phyloP scores from a whole-genome alignment of 37 sponge, comb jelly and placozoan species.

The Crambe crambe region DNA sequence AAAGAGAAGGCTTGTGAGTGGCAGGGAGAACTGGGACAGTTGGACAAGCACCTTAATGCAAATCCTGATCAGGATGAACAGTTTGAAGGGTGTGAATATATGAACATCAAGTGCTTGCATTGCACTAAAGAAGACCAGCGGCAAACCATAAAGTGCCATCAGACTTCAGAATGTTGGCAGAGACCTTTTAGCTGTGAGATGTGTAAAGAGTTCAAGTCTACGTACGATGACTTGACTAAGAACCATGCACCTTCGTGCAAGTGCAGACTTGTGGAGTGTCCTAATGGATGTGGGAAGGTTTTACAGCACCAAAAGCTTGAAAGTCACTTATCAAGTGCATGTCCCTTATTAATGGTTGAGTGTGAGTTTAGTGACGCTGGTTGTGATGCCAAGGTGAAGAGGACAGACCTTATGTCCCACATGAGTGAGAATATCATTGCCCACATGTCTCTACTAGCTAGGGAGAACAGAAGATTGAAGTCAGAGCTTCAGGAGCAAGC shows the following conservation, averaged over 20 bases:
- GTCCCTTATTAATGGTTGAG: slow-evolving; percentile 1
- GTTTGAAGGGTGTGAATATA: slow-evolving; percentile 14
- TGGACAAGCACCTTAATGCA: slow-evolving; percentile 23
- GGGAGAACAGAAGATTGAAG: not conserved
- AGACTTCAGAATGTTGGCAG: not conserved
- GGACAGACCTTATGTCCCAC: not conserved
- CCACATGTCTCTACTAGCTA: not conserved
- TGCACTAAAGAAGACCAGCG: not conserved
- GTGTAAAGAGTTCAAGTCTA: slow-evolving; percentile 17
- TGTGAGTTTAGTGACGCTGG: slow-evolving; percentile 28
- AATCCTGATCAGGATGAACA: not conserved
- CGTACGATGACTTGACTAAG: slow-evolving; percentile 18
- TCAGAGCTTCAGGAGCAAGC: not conserved
- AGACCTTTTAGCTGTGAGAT: slow-evolving; percentile 26
- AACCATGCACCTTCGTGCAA: slow-evolving; percentile 17
- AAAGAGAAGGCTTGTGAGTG: slow-evolving; percentile 20
- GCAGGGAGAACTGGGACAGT: slow-evolving; percentile 18
- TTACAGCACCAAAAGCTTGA: slow-evolving; percentile 17
- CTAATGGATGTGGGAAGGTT: slow-evolving; percentile 16
- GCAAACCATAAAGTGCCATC: not conserved
- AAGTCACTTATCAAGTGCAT: not conserved
- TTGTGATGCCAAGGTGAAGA: not conserved
- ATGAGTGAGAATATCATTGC: not conserved
- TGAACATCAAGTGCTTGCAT: not conserved
- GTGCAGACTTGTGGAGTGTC: slow-evolving; percentile 18